phyloP scores from a whole-genome alignment of 2,113 vertebrate genomes.

The Cnemophilus loriae region DNA sequence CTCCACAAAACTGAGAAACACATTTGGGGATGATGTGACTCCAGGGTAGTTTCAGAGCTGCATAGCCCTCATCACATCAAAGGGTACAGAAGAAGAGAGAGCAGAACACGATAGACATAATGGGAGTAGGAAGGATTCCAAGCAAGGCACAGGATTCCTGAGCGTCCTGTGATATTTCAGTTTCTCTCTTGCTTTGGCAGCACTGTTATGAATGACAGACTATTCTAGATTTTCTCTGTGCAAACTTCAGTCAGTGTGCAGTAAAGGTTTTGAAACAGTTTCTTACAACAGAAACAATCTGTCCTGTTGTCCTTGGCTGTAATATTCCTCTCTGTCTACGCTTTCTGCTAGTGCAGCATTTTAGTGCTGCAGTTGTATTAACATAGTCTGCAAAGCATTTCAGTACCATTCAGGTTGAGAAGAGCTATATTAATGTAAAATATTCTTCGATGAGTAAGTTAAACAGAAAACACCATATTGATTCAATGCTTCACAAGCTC shows the following conservation, averaged over 20 bases:
- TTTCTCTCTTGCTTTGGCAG: neutral
- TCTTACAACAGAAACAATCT: neutral
- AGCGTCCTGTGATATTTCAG: neutral
- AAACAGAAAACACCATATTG: slow-evolving; percentile 35
- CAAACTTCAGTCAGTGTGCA: neutral
- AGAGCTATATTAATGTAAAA: slow-evolving; percentile 33
- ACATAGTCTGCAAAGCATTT: neutral
- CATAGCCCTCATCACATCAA: neutral
- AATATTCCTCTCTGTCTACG: neutral
- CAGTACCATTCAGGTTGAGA: slow-evolving; percentile 18
- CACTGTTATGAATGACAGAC: neutral
- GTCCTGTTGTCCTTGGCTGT: slow-evolving; percentile 25
- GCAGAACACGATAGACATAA: neutral
- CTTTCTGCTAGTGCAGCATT: slow-evolving; percentile 7
- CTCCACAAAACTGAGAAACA: neutral
- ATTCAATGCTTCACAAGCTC: slow-evolving; percentile 34
- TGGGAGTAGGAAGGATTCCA: neutral
- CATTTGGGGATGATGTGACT: neutral
- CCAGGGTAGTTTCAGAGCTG: neutral
- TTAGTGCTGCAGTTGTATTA: slow-evolving; percentile 19
- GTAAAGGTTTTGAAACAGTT: neutral
- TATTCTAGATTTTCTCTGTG: neutral
- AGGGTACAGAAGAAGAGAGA: neutral
- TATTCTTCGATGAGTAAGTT: slow-evolving; percentile 36
- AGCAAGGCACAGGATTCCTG: neutral